Evolutionary conservation across 2,797 vertebrate genomes (phyloP).

Genomic region (Gouania willdenowi): DNA sequence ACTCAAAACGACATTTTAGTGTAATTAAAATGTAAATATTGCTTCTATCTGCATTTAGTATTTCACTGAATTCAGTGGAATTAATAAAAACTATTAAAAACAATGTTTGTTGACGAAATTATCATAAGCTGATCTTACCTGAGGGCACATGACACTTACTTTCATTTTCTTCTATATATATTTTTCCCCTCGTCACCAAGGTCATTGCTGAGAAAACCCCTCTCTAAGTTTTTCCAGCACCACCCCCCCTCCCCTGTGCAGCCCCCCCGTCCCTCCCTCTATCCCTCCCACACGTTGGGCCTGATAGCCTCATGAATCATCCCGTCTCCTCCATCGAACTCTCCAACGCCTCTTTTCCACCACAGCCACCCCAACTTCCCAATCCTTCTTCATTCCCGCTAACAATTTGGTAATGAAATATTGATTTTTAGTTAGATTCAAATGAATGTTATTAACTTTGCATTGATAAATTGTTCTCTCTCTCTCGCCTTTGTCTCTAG

Average conservation of each 20-base stretch:
- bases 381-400: slow-evolving; percentile 99
- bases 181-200: slow-evolving; percentile 82
- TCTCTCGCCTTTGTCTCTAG: slow-evolving; percentile 41
- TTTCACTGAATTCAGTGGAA: too few species aligned
- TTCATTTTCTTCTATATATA: slow-evolving; percentile 86
- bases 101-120: too few species aligned
- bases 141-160: slow-evolving; percentile 87
- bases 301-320: slow-evolving; percentile 97
- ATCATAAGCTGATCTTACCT: slow-evolving; percentile 83
- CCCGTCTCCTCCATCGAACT: slow-evolving; percentile 94
- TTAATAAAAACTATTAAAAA: too few species aligned
- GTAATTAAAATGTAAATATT: too few species aligned
- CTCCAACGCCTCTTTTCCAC: slow-evolving; percentile 86
- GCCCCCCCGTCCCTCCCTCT: slow-evolving; percentile 72
- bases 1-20: too few species aligned
- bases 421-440: slow-evolving; percentile 99
- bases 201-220: slow-evolving; percentile 84
- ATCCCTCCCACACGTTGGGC: slow-evolving; percentile 76
- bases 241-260: slow-evolving; percentile 78
- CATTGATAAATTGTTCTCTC: slow-evolving; percentile 99
- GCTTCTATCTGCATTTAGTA: too few species aligned
- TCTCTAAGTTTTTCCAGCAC: slow-evolving; percentile 76
- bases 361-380: slow-evolving; percentile 89
- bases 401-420: slow-evolving; percentile 99
- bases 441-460: slow-evolving; percentile 99